Base-by-base conservation (phyloP, 2,797 vertebrate genomes). In the Labroides dimidiatus region DNA sequence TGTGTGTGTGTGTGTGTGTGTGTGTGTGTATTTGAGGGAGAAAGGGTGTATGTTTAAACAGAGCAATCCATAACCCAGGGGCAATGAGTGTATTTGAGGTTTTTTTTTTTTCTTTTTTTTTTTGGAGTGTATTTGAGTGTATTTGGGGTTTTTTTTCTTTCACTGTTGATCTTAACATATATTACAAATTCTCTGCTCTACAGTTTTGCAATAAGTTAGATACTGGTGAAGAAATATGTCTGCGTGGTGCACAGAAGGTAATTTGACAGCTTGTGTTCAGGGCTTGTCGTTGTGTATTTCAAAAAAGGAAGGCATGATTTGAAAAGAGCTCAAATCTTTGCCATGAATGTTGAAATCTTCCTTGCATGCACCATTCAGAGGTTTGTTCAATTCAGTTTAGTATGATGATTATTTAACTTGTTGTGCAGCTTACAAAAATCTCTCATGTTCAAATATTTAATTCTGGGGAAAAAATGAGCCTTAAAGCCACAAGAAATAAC, bases 61-160 rank as follows among this genome's bases (percentile, higher is more conserved):
- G 72, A 82, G 65, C 82, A 83, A 86, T 84, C 62, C 69, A 77
- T 80, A 86, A 63, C 77, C 84, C 56, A 51, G 62, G 82, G 78
- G 77, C 85, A 90, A 78, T 52, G 85, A 80, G 86, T 87, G 74
- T 84, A 85, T 89, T 86, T 89, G 87, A 80, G n/a, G n/a, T n/a
- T n/a, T n/a, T n/a, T n/a, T n/a, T n/a, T n/a, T n/a, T n/a, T n/a
- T n/a, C n/a, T n/a, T n/a, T n/a, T n/a, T n/a, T n/a, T n/a, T n/a
- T n/a, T n/a, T n/a, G n/a, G n/a, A n/a, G n/a, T n/a, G n/a, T n/a
- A n/a, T n/a, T n/a, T n/a, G n/a, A n/a, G n/a, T n/a, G n/a, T n/a
- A n/a, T n/a, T n/a, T n/a, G n/a, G n/a, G n/a, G n/a, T n/a, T n/a
- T n/a, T n/a, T n/a, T n/a, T n/a, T n/a, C n/a, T n/a, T n/a, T n/a